Evolutionary conservation across 2,888 invertebrate genomes (phyloP).

Genomic region (Drepana falcataria): DNA sequence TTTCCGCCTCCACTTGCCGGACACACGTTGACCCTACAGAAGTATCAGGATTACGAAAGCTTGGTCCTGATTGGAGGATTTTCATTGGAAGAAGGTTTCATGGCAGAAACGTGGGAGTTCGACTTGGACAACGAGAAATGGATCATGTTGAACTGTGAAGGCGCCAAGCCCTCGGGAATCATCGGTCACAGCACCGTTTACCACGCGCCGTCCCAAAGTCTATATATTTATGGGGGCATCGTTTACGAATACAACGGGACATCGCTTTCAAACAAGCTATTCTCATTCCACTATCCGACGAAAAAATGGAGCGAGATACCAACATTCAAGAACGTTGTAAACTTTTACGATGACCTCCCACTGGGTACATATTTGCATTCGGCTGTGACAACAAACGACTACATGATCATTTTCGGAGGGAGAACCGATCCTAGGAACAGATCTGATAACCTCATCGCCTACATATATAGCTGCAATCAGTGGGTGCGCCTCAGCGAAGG

Average conservation of each 20-base stretch:
- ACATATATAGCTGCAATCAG: slow-evolving; percentile 92
- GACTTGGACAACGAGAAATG: slow-evolving; percentile 86
- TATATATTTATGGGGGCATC: slow-evolving; percentile 95
- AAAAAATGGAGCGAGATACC: slow-evolving; percentile 89
- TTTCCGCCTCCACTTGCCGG: slow-evolving; percentile 89
- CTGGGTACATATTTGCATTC: slow-evolving; percentile 91
- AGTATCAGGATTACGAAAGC: slow-evolving; percentile 84
- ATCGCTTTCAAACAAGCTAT: slow-evolving; percentile 86
- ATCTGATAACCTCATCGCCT: slow-evolving; percentile 88
- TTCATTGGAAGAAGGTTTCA: slow-evolving; percentile 85
- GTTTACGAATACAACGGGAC: slow-evolving; percentile 84
- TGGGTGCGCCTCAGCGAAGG: slow-evolving; percentile 87
- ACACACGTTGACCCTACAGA: slow-evolving; percentile 90
- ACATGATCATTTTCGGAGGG: slow-evolving; percentile 95
- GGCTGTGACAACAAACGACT: slow-evolving; percentile 91
- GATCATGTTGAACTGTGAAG: slow-evolving; percentile 83
- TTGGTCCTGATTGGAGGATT: slow-evolving; percentile 93
- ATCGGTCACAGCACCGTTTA: slow-evolving; percentile 95
- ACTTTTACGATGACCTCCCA: slow-evolving; percentile 80
- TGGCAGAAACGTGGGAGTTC: slow-evolving; percentile 88
- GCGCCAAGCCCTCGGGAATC: slow-evolving; percentile 87
- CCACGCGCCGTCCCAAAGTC: slow-evolving; percentile 86
- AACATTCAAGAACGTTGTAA: slow-evolving; percentile 82
- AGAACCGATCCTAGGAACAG: slow-evolving; percentile 84
- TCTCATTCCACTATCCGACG: slow-evolving; percentile 86